Percentiles rank a stretch among this genome's conserved stretches.
Evolutionary conservation across 2,888 invertebrate species (phyloP).

Genomic region (Chymomyza amoena): DNA sequence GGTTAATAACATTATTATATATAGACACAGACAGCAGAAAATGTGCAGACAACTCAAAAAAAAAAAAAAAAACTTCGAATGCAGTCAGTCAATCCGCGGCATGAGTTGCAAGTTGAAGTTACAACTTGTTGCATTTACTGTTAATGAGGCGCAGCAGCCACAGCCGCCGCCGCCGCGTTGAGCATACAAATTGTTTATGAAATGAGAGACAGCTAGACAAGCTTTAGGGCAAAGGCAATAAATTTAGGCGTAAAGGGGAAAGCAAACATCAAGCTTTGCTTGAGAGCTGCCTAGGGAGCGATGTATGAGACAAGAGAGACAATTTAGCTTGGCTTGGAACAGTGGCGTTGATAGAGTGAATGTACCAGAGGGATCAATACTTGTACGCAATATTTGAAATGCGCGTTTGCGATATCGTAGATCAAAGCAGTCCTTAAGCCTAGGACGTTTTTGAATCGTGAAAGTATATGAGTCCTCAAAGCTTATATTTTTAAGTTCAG

Average conservation of each 20-base stretch:
- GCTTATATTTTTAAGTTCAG: no score
- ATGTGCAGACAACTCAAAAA: constrained; percentile 26
- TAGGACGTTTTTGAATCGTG: no score
- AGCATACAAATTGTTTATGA: constrained; percentile 47
- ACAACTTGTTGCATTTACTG: constrained; percentile 7
- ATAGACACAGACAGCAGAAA: constrained; percentile 6
- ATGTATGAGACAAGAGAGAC: not conserved
- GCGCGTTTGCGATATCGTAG: no score
- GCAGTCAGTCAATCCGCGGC: not conserved
- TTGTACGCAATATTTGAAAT: no score
- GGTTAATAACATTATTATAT: constrained; percentile 51
- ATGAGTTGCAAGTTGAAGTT: not conserved
- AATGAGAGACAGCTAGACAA: constrained; percentile 30
- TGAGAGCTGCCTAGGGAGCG: not conserved
- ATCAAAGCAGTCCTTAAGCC: no score
- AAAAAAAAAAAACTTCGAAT: not conserved
- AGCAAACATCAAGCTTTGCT: constrained; percentile 13
- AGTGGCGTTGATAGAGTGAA: no score
- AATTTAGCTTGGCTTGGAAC: no score
- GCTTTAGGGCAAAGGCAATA: not conserved
- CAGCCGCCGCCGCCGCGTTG: constrained; percentile 38
- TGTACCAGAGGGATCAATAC: no score
- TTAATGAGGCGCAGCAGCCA: not conserved
- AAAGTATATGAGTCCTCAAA: no score
- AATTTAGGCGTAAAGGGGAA: not conserved